Evolutionary conservation across 1,140 invertebrate genomes (phyloP), one percentile per base, ranked within the genome.

Genomic region (Cherax quadricarinatus): DNA sequence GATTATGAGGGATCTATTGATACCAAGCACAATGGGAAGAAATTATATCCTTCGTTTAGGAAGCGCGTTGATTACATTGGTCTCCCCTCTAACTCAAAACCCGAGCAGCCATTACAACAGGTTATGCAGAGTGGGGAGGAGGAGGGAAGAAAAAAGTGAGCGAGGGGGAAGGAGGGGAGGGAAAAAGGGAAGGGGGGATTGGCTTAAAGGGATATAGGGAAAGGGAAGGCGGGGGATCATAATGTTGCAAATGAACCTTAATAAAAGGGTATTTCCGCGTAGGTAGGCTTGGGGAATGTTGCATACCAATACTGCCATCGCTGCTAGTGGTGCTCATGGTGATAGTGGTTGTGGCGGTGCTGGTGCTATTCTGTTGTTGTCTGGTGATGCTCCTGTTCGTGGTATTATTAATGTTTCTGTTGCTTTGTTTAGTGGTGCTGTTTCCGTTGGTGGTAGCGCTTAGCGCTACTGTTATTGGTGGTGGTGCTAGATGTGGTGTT

Each of bases 191-290:
- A 49, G 60, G 51, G 53, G 0, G 53, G 48, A 48, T 48, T 51
- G 66, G 70, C 12, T 70, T 57, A 57, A 14, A 3, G 85, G 75
- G 41, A 2, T 21, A 30, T 14, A n/a, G 66, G 73, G 85, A 4
- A 41, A 12, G 86, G 84, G 62, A n/a, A 24, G n/a, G 70, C 30
- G 18, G 51, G n/a, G 48, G 30, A 57, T 88, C 78, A 81, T 88
- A 88, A 88, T 88, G 87, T 79, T 88, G 87, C 87, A 88, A 88
- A 88, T 88, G 87, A 88, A 88, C 53, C 75, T 51, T 60, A 62
- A 81, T 60, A 51, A 53, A 88, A 81, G 49, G 79, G 79, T 14
- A 70, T 82, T 89, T 82, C 57, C 30, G 18, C 57, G 60, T 30
- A 30, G 49, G 83, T 85, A 70, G 66, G 62, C 14, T 14, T 41